A percentile compares a stretch with the other conserved stretches of the same genome.
phyloP scores from a whole-genome alignment of 2,797 vertebrate species.

The Gouania willdenowi region DNA sequence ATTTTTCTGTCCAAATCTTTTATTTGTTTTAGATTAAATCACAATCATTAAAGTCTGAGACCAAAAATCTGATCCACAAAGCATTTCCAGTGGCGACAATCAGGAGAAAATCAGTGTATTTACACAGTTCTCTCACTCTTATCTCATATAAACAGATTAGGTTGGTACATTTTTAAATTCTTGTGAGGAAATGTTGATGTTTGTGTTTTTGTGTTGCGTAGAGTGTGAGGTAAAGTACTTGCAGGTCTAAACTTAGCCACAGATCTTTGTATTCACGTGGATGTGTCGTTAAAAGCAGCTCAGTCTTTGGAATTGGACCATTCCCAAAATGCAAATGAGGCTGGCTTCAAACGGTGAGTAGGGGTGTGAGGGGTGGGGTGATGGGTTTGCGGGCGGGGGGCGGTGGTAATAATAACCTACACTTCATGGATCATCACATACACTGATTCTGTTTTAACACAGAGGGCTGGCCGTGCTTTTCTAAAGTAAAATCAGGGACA shows the following conservation, averaged over 20 bases:
- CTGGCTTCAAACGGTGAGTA: slow-evolving; percentile 9
- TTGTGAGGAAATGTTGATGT: too few relatives aligned
- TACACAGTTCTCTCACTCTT: too few relatives aligned
- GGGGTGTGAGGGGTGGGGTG: too few relatives aligned
- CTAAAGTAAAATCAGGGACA: not conserved
- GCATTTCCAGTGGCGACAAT: too few relatives aligned
- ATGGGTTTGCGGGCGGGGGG: too few relatives aligned
- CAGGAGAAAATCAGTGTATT: too few relatives aligned
- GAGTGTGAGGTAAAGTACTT: slow-evolving; percentile 1
- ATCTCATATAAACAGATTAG: too few relatives aligned
- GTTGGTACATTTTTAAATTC: too few relatives aligned
- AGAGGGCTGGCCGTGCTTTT: slow-evolving; percentile 22
- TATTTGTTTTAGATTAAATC: too few relatives aligned
- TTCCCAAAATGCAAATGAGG: slow-evolving; percentile 46
- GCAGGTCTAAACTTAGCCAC: slow-evolving; percentile 1
- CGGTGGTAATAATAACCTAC: slow-evolving; percentile 40
- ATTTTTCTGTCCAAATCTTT: too few relatives aligned
- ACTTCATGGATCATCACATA: slow-evolving; percentile 28
- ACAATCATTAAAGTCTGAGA: too few relatives aligned
- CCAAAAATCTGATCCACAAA: too few relatives aligned
- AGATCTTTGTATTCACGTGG: slow-evolving; percentile 23
- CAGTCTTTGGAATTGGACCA: slow-evolving; percentile 21
- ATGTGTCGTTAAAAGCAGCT: slow-evolving; percentile 28
- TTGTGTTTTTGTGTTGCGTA: not conserved
- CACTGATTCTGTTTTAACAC: not conserved